Conservation (phyloP, 2,113 vertebrate species). For the Clupea harengus region DNA sequence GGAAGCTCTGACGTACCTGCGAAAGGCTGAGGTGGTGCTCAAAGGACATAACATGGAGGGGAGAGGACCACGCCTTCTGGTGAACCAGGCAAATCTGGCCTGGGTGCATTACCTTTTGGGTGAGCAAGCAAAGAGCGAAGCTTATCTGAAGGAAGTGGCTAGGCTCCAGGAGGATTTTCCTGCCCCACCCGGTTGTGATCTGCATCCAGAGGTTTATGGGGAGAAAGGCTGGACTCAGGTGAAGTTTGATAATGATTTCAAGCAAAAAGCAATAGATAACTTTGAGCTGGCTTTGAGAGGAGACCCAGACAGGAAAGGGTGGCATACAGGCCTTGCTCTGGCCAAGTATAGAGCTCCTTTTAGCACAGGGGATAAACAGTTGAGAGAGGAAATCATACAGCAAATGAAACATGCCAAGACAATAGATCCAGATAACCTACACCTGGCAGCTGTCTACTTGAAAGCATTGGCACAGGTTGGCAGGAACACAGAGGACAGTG, state of each 20-base stretch:
- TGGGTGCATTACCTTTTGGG: not conserved
- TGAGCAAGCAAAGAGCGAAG: not conserved
- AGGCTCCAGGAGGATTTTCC: not conserved
- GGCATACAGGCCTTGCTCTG: not conserved
- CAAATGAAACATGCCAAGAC: slow-evolving; percentile 2
- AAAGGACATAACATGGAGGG: not conserved
- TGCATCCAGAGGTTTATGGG: slow-evolving; percentile 30
- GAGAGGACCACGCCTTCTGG: not conserved
- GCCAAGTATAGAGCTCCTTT: not conserved
- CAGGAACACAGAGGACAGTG: not conserved
- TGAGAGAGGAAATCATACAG: not conserved
- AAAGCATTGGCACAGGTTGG: not conserved
- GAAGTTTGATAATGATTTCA: too few species aligned
- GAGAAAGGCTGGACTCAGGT: not conserved
- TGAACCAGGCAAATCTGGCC: slow-evolving; percentile 16
- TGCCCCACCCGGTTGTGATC: not conserved
- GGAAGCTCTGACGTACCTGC: not conserved
- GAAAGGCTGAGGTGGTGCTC: slow-evolving; percentile 16
- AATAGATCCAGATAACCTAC: not conserved
- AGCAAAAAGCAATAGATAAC: too few species aligned
- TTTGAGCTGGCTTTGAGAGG: too few species aligned
- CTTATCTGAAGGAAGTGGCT: not conserved
- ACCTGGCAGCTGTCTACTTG: not conserved
- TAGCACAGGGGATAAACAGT: not conserved
- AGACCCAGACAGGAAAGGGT: not conserved